Percentiles rank a stretch among this genome's conserved stretches.
These are phyloP conservation scores for Ovibos moschatus DNA, from an alignment of 2,113 vertebrate species.

Conservation along the genomic window DNA sequence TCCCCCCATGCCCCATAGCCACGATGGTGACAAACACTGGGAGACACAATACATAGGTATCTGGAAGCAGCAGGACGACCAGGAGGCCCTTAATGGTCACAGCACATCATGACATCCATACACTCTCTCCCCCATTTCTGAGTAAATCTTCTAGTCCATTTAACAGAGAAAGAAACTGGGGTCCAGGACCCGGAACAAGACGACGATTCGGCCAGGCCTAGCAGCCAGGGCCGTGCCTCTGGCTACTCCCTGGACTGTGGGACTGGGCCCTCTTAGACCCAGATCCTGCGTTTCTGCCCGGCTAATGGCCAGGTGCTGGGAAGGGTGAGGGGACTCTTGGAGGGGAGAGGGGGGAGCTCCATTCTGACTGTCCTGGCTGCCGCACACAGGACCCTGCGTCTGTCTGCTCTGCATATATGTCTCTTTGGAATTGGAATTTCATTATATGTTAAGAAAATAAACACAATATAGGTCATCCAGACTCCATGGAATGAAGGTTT, in stretches of 20 bases:
- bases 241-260: not conserved
- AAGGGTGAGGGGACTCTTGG: not conserved
- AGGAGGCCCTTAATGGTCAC: not conserved
- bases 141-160: not conserved
- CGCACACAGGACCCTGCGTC: not conserved
- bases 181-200: not conserved
- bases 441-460: constrained; percentile 64
- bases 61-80: not conserved
- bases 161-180: not conserved
- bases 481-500: not conserved
- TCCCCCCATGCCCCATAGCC: not conserved
- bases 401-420: constrained; percentile 45
- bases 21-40: not conserved
- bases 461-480: constrained; percentile 53
- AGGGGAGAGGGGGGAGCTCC: not conserved
- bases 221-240: not conserved
- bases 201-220: not conserved
- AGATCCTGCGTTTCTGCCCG: not conserved
- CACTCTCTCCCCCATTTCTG: not conserved
- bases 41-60: not conserved
- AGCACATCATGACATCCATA: not conserved
- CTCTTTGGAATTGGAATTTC: constrained; percentile 52
- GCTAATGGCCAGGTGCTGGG: not conserved
- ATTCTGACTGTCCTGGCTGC: not conserved
- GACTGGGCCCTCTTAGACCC: not conserved